A percentile compares a stretch with the other conserved stretches of the same genome.
Evolutionary conservation across 2,888 invertebrate species (phyloP).

Genomic region (Coenonympha glycerion): DNA sequence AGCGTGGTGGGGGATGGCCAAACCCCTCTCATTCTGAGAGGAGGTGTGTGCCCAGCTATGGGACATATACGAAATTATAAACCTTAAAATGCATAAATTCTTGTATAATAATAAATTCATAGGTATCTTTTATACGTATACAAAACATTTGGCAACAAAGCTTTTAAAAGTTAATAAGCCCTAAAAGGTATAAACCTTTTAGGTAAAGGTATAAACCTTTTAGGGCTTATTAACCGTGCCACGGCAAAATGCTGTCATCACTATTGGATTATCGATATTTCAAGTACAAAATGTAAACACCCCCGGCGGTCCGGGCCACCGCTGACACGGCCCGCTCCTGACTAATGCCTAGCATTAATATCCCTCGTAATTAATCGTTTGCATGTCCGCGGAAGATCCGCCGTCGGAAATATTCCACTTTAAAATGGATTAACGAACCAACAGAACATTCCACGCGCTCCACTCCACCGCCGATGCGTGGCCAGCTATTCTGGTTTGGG

Average conservation of each 20-base stretch:
- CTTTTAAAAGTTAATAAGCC: too few species aligned
- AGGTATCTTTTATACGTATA: too few species aligned
- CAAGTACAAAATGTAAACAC: slow-evolving; percentile 24
- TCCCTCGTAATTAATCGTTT: slow-evolving; percentile 74
- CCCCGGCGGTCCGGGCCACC: slow-evolving; percentile 32
- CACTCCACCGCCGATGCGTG: slow-evolving; percentile 21
- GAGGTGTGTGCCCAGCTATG: too few species aligned
- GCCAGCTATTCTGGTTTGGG: slow-evolving; percentile 17
- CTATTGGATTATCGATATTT: slow-evolving; percentile 24
- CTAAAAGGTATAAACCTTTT: background rate
- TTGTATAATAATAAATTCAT: too few species aligned
- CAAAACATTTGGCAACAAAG: too few species aligned
- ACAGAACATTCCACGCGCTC: slow-evolving; percentile 26
- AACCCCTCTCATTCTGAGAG: too few species aligned
- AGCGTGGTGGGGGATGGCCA: too few species aligned
- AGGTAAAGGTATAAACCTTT: background rate
- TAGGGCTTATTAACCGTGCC: background rate
- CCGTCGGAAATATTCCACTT: slow-evolving; percentile 56
- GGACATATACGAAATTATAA: too few species aligned
- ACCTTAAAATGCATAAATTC: too few species aligned
- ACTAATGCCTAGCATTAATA: slow-evolving; percentile 74
- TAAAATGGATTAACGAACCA: slow-evolving; percentile 57
- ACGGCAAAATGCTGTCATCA: slow-evolving; percentile 15
- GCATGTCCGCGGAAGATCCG: slow-evolving; percentile 69
- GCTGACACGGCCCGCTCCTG: slow-evolving; percentile 61